Evolutionary conservation across 2,113 vertebrate species (phyloP).

Genomic region (Ivindomyrus marchei): DNA sequence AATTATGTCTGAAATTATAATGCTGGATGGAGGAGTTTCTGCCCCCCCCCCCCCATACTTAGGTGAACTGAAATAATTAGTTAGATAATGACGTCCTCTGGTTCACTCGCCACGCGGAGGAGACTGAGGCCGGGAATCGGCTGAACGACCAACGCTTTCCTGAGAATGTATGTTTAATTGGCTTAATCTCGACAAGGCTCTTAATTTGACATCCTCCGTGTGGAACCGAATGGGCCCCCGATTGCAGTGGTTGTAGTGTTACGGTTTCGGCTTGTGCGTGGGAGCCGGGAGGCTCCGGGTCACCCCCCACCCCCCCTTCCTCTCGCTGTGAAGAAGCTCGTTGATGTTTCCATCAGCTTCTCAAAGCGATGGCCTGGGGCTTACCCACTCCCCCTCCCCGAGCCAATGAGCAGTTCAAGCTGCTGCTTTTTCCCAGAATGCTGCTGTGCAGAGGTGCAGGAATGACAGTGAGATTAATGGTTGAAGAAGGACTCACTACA

Average conservation of each 20-base stretch:
- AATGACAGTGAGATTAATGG: conserved; percentile 7
- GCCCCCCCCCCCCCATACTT: not conserved
- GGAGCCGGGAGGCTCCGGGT: conserved; percentile 64
- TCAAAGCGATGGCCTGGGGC: conserved; percentile 71
- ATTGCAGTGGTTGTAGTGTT: conserved; percentile 48
- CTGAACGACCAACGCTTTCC: conserved; percentile 41
- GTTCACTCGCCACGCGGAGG: not conserved
- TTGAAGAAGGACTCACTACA: not conserved
- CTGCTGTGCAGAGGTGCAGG: conserved; percentile 37
- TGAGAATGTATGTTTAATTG: conserved; percentile 56
- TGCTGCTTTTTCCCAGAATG: conserved; percentile 65
- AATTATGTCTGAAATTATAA: conserved; percentile 21
- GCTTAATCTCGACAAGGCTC: conserved; percentile 56
- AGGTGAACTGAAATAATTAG: conserved; percentile 25
- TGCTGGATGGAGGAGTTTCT: conserved; percentile 7
- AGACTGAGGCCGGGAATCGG: conserved; percentile 25
- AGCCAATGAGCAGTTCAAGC: conserved; percentile 71
- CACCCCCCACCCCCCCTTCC: conserved; percentile 49
- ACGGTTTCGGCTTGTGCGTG: conserved; percentile 58
- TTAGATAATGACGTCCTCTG: conserved; percentile 4
- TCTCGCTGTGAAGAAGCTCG: conserved; percentile 64
- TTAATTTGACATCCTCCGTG: conserved; percentile 47
- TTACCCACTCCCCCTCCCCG: conserved; percentile 56
- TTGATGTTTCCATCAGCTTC: conserved; percentile 76
- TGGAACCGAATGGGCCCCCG: conserved; percentile 38